Percentiles rank a stretch among this genome's conserved stretches.
phyloP scores from a whole-genome alignment of 1,140 invertebrate genomes.

The Cyclina sinensis region DNA sequence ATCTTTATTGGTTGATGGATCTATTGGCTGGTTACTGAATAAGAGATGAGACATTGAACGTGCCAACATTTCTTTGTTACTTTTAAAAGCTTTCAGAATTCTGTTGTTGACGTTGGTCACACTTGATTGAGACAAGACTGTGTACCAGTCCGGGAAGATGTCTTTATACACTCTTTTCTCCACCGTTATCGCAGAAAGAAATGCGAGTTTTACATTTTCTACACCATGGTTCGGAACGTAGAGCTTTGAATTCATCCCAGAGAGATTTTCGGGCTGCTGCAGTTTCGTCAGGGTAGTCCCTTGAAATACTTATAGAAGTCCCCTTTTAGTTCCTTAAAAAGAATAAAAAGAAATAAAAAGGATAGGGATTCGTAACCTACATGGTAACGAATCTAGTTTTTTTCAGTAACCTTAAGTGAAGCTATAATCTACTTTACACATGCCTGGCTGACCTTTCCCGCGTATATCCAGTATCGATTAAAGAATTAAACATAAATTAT shows the following conservation, averaged over 20 bases:
- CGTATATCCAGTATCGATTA: too few species aligned
- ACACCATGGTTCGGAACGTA: background rate
- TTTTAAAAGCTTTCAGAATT: background rate
- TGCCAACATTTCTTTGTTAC: too few species aligned
- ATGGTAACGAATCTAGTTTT: too few species aligned
- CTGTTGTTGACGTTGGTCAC: background rate
- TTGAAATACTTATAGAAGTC: background rate
- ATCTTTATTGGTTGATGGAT: too few species aligned
- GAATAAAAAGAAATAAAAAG: too few species aligned
- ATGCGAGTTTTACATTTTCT: background rate
- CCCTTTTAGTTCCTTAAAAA: background rate
- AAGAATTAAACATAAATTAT: too few species aligned
- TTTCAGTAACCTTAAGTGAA: too few species aligned
- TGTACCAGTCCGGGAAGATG: background rate
- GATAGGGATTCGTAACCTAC: too few species aligned
- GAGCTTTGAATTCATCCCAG: background rate
- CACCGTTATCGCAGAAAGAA: background rate
- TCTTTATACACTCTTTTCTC: background rate
- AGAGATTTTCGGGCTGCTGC: background rate
- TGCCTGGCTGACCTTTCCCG: too few species aligned
- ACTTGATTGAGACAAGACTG: background rate
- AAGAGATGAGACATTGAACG: too few species aligned
- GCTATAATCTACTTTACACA: too few species aligned
- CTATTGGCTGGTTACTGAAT: too few species aligned
- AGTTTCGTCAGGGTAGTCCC: background rate